These are phyloP conservation scores for Acarapis woodi DNA, from an alignment of 1,140 invertebrate genomes.

Conservation along the genomic window DNA sequence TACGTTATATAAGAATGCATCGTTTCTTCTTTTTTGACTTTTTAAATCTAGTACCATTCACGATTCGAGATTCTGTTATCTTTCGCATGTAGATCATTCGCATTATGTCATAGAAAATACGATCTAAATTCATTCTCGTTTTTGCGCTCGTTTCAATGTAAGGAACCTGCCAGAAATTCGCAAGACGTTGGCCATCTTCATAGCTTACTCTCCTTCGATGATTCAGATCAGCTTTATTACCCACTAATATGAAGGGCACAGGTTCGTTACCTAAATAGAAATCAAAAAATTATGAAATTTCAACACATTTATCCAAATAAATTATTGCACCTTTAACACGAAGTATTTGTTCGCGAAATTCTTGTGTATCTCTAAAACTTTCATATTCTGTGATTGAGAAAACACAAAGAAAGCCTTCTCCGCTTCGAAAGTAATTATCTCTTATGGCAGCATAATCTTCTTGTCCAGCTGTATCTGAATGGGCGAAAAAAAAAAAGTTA, in stretches of 20 bases:
- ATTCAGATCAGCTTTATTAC: constrained; percentile 90
- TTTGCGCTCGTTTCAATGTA: constrained; percentile 99
- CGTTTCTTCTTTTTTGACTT: too few relatives aligned
- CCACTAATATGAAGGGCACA: constrained; percentile 76
- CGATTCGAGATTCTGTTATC: too few relatives aligned
- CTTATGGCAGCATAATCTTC: constrained; percentile 96
- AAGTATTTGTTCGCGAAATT: constrained; percentile 96
- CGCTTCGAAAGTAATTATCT: constrained; percentile 96
- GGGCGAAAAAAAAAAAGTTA: too few relatives aligned
- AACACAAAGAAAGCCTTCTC: constrained; percentile 96
- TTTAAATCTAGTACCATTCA: too few relatives aligned
- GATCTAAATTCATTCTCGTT: constrained; percentile 84
- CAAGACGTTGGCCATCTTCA: constrained; percentile 54
- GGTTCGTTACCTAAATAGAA: too few relatives aligned
- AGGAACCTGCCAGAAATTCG: constrained; percentile 75
- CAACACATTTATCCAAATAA: too few relatives aligned
- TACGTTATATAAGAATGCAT: too few relatives aligned
- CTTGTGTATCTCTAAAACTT: constrained; percentile 89
- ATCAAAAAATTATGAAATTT: too few relatives aligned
- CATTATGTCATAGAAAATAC: constrained; percentile 25
- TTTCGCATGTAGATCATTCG: too few relatives aligned
- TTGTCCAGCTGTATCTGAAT: constrained; percentile 87
- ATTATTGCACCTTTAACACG: constrained; percentile 97
- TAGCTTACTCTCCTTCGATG: constrained; percentile 62
- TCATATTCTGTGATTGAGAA: constrained; percentile 98